A percentile compares a stretch with the other conserved stretches of the same genome.
These are phyloP conservation scores for Trichechus manatus DNA, from an alignment of 2,113 vertebrate genomes.

Conservation along the genomic window DNA sequence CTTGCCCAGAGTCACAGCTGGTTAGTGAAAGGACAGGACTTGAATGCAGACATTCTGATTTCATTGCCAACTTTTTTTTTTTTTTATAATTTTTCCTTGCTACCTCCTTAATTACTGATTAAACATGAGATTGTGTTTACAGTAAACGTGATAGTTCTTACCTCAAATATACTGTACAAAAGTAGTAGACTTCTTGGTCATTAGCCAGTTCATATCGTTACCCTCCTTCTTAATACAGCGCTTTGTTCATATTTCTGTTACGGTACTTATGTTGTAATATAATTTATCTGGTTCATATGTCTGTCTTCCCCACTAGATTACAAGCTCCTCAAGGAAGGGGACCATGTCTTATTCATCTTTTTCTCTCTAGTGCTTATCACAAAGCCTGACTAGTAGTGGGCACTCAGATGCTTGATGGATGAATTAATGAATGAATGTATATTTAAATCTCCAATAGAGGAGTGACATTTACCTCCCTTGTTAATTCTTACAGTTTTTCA, in stretches of 20 bases:
- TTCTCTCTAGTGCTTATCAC: constrained; percentile 80
- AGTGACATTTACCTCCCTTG: constrained; percentile 79
- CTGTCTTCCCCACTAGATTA: constrained; percentile 79
- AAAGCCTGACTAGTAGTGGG: constrained; percentile 68
- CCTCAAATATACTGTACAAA: constrained; percentile 39
- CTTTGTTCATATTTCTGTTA: constrained; percentile 84
- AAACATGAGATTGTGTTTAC: constrained; percentile 56
- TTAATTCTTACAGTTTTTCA: constrained; percentile 82
- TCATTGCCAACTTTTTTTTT: constrained; percentile 36
- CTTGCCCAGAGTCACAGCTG: constrained; percentile 50
- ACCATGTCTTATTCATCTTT: constrained; percentile 86
- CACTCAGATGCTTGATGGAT: constrained; percentile 76
- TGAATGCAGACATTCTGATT: constrained; percentile 49
- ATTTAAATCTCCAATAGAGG: constrained; percentile 74
- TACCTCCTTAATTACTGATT: constrained; percentile 47
- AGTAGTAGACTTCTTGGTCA: constrained; percentile 51
- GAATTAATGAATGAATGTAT: constrained; percentile 76
- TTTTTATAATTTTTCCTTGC: background rate
- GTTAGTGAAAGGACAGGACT: constrained; percentile 37
- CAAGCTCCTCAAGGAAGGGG: constrained; percentile 83
- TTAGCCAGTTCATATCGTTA: constrained; percentile 72
- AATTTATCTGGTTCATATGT: constrained; percentile 82
- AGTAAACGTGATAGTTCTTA: constrained; percentile 56
- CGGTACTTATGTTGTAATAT: constrained; percentile 75
- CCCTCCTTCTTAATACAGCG: constrained; percentile 73